These are phyloP conservation scores for Leptopterna dolabrata DNA, from an alignment of 2,888 invertebrate species.

Conservation along the genomic window DNA sequence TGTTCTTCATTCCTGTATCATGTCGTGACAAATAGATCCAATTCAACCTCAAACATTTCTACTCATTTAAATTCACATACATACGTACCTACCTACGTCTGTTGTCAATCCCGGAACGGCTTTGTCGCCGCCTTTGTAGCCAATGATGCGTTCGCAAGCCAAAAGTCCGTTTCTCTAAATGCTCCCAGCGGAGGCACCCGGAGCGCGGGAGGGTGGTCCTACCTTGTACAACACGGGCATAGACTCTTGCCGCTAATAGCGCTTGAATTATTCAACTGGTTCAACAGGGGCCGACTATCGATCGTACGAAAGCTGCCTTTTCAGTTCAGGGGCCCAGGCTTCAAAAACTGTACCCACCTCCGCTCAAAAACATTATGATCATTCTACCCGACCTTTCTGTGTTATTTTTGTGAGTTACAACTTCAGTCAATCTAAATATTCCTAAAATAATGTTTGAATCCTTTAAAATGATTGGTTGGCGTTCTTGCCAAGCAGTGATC, in stretches of 20 bases:
- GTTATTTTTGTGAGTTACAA: too few relatives aligned
- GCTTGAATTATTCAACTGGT: slow-evolving; percentile 54
- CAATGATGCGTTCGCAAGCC: slow-evolving; percentile 14
- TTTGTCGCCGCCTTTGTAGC: not conserved
- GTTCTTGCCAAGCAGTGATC: too few relatives aligned
- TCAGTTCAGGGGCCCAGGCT: not conserved
- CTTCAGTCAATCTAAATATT: too few relatives aligned
- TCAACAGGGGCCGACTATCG: slow-evolving; percentile 45
- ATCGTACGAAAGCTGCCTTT: slow-evolving; percentile 49
- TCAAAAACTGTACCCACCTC: not conserved
- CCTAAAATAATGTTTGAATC: too few relatives aligned
- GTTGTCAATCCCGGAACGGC: not conserved
- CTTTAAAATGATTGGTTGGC: too few relatives aligned
- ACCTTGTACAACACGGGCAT: slow-evolving; percentile 40
- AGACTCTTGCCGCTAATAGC: slow-evolving; percentile 53
- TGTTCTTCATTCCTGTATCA: too few relatives aligned
- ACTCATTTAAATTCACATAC: too few relatives aligned
- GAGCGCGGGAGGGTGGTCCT: not conserved
- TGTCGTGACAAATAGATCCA: too few relatives aligned
- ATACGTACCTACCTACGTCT: not conserved
- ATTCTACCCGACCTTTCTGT: too few relatives aligned
- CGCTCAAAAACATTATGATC: not conserved
- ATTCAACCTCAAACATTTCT: too few relatives aligned
- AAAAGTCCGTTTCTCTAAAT: not conserved
- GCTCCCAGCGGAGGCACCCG: not conserved